Evolutionary conservation across 2,113 vertebrate species (phyloP).

Genomic region (Peromyscus maniculatus): DNA sequence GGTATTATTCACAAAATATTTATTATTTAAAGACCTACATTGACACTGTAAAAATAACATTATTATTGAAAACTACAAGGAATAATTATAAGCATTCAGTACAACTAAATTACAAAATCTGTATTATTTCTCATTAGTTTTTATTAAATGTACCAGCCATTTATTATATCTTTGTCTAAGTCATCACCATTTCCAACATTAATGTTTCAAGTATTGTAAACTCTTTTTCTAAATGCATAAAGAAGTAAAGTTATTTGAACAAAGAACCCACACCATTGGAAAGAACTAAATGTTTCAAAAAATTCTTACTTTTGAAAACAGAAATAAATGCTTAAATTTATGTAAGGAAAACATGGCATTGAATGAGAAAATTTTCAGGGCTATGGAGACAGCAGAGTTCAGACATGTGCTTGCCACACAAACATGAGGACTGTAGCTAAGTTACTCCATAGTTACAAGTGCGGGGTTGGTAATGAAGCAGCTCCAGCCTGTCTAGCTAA

Average conservation of each 20-base stretch:
- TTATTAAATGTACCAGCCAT: conserved; percentile 55
- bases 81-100: conserved; percentile 60
- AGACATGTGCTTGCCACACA: neutral
- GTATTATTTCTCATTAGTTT: conserved; percentile 42
- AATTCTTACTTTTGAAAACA: conserved; percentile 57
- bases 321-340: conserved; percentile 60
- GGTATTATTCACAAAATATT: conserved; percentile 30
- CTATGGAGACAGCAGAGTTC: neutral
- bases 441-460: too few species aligned
- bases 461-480: too few species aligned
- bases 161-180: conserved; percentile 68
- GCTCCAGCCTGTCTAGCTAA: too few species aligned
- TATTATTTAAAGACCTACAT: neutral
- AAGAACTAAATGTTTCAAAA: neutral
- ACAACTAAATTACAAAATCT: conserved; percentile 52
- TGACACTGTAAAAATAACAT: conserved; percentile 39
- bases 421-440: neutral
- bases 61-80: conserved; percentile 57
- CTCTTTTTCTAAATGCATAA: conserved; percentile 30
- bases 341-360: neutral
- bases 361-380: neutral
- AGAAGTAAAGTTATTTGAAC: conserved; percentile 21
- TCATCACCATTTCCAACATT: conserved; percentile 31
- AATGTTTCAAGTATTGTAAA: conserved; percentile 28
- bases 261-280: neutral